Evolutionary conservation across 1,140 invertebrate species (phyloP), one percentile per base, ranked within the genome.

Genomic region (Lordiphosa stackelbergi): DNA sequence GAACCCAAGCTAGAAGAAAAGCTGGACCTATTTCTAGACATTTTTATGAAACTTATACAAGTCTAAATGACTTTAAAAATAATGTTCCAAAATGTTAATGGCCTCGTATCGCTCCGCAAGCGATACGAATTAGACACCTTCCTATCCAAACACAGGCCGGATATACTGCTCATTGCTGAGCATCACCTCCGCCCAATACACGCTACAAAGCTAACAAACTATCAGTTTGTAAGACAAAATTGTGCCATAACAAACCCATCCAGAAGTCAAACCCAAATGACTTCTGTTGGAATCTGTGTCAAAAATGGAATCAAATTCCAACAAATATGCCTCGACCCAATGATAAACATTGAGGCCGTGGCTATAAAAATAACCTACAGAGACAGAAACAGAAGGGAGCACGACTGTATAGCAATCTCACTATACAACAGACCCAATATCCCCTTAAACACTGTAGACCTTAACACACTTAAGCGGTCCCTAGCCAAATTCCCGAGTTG

Each of bases 121-220:
- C 10, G 48, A 40, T 11, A 22, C 3, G 48, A 51, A 12, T 4
- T 51, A 0, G 9, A 51, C n/a, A 52, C 8, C 22, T 28, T 1
- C 2, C 2, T 40, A 31, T 38, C 6, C 7, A 52, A 52, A n/a
- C 43, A 60, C 10, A 31, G 36, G 28, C 48, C 56, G 6, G 43
- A 57, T 8, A 6, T 48, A 4, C 40, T 59, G 41, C 42, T 59
- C 13, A 28, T 59, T 3, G 42, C 48, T 12, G 56, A 59, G 13
- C 56, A 59, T 3, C 16, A 34, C 9, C 40, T 52, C 5, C 24
- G 9, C 1, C 16, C 9, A 2, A 24, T 7, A 9, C 48, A 59
- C 19, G 10, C 5, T 5, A 4, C 13, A 5, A 28, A 7, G 0
- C 24, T 53, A 5, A 19, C 40, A 1, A 11, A 53, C n/a, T 59